Base-by-base conservation (phyloP, 2,113 vertebrate genomes). In the Cebidichthys violaceus region DNA sequence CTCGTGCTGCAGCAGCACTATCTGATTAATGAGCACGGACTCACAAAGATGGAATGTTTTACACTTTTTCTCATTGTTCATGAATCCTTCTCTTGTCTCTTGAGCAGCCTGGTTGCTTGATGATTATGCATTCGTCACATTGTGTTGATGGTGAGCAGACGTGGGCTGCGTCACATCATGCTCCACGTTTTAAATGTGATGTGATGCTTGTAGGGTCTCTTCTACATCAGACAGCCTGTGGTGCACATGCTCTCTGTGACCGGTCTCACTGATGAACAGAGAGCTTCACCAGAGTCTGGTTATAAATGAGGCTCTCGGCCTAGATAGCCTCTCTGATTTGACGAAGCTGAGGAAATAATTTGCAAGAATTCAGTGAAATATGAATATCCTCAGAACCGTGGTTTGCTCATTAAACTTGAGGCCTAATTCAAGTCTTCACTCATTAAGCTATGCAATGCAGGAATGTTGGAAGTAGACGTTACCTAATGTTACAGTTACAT, bases 51-150 rank as follows among this genome's bases (percentile, higher is more conserved):
- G 6, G 0, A 33, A 61, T n/a, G n/a, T 27, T 15, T 39, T 31
- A 35, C 43, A 74, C 10, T 66, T 50, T 22, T 41, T 22, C 39
- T 2, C 9, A 71, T 77, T 89, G 77, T 87, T 90, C 80, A 85
- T 77, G 64, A 79, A 27, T 67, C 8, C 71, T 73, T 81, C 41
- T 64, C 1, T 2, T 74, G 69, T 54, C 76, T 55, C 79, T 77
- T 70, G 47, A 82, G 47, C 68, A 68, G 50, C 41, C 45, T 24
- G 70, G 70, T 86, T 86, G 83, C 75, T 74, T 54, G 8, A 66
- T 70, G 41, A 82, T 57, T 62, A 74, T 75, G 59, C 68, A 59
- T 11, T 52, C 13, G 1, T 45, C n/a, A 13, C 70, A 66, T 66
- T 62, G 27, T 68, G 37, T 60, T 75, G 35, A 29, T 69, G 75